Evolutionary conservation across 2,113 vertebrate species (phyloP).

Genomic region (Mormyrus iriodes): DNA sequence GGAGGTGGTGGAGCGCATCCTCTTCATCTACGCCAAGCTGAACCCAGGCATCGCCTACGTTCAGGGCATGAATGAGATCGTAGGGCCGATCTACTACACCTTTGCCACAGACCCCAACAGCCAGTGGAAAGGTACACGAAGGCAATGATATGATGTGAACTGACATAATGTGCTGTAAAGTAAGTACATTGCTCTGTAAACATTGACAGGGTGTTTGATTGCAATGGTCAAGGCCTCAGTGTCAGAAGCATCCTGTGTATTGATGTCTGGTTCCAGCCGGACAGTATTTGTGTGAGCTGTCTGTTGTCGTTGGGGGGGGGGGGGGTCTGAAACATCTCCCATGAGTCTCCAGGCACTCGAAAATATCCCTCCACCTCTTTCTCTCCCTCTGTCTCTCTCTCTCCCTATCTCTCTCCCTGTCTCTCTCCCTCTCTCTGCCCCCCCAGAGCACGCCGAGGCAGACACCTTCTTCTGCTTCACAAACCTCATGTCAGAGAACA

Average conservation of each 20-base stretch:
- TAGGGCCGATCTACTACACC: constrained; percentile 94
- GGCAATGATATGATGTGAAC: neutral
- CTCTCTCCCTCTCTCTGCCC: neutral
- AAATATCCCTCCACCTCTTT: neutral
- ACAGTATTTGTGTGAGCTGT: neutral
- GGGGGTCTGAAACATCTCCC: too few species aligned
- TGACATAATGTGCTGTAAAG: neutral
- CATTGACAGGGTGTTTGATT: neutral
- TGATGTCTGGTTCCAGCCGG: neutral
- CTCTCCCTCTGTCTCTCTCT: neutral
- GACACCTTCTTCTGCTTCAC: constrained; percentile 98
- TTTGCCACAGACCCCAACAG: constrained; percentile 90
- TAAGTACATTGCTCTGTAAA: neutral
- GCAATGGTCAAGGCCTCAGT: neutral
- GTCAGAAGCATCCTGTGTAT: neutral
- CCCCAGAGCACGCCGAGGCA: constrained; percentile 85
- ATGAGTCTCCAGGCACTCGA: neutral
- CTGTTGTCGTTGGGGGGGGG: neutral
- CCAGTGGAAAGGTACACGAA: constrained; percentile 78
- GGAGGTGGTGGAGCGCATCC: constrained; percentile 95
- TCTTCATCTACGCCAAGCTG: constrained; percentile 98
- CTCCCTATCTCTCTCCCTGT: neutral
- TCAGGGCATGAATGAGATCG: constrained; percentile 97
- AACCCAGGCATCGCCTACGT: constrained; percentile 95
- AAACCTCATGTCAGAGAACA: constrained; percentile 94